Base-by-base conservation (phyloP, 2,797 vertebrate species). In the Sebastes vulpes region DNA sequence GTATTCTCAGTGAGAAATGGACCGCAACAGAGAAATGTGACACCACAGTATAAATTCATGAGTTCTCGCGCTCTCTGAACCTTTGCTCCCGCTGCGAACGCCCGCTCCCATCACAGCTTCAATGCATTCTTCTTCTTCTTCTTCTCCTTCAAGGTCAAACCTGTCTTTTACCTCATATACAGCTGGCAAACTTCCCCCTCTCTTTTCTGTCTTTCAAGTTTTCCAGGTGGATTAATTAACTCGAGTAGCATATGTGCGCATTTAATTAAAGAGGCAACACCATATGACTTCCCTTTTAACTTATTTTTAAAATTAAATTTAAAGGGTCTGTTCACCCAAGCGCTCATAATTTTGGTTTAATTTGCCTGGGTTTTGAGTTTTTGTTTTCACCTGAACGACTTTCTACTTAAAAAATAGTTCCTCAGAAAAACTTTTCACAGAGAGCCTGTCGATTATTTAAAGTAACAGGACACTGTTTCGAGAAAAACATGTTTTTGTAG, bases 11-110 rank as follows among this genome's bases (percentile, higher is more conserved):
- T 80, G 82, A 93, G 85, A 82, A 87, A 90, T 85, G 86, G 81
- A 75, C 85, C 79, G 72, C 83, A 70, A 58, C 81, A 61, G 79
- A 84, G 81, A 60, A 75, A 88, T 79, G 84, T 85, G 90, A 88
- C 86, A 86, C 75, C n/a, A 1, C 72, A 4, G 75, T 81, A 84
- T 89, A 87, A 81, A 92, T 92, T 88, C 81, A 81, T 21, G 77
- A 77, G 72, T 84, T 63, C 67, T 61, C 5, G 16, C 28, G 21
- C 26, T 59, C 23, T 77, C 68, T 63, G 65, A 77, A 83, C 79
- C 64, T 66, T 72, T 35, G 65, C 72, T 66, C 79, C 77, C 3
- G 54, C 82, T 77, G 85, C 4, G 76, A 89, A 28, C 14, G 9
- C 32, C 66, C 3, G 32, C 65, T 77, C 59, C 64, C 61, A 3